Evolutionary conservation across 2,113 vertebrate species (phyloP).

Genomic region (Entosphenus tridentatus): DNA sequence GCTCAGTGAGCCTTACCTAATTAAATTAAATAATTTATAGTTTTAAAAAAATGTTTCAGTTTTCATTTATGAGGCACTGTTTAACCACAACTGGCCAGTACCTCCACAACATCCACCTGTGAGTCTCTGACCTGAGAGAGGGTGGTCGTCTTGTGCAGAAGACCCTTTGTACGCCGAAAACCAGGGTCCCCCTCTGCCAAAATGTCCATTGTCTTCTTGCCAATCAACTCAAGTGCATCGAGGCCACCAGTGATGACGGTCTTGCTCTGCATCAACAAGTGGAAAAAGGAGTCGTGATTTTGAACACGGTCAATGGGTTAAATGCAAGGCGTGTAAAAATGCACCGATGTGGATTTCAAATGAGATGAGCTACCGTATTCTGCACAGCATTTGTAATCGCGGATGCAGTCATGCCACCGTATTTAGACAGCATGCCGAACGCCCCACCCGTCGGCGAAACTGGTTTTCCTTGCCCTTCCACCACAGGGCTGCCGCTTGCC

Average conservation of each 20-base stretch:
- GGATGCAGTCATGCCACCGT: slow-evolving; percentile 12
- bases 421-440: slow-evolving; percentile 41
- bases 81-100: neutral
- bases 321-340: neutral
- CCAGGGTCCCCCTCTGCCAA: slow-evolving; percentile 91
- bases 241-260: slow-evolving; percentile 60
- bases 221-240: slow-evolving; percentile 90
- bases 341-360: neutral
- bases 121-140: slow-evolving; percentile 49
- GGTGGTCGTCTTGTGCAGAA: slow-evolving; percentile 52
- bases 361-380: slow-evolving; percentile 40
- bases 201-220: slow-evolving; percentile 97
- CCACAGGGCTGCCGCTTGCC: neutral
- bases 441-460: slow-evolving; percentile 28
- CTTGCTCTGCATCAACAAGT: slow-evolving; percentile 39
- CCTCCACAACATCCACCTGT: neutral
- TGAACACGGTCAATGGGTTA: neutral
- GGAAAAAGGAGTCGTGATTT: slow-evolving; percentile 9
- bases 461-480: slow-evolving; percentile 6
- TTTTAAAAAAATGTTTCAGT: neutral
- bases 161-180: slow-evolving; percentile 73
- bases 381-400: slow-evolving; percentile 67
- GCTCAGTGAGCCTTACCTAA: too few relatives aligned
- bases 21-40: neutral
- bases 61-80: neutral